phyloP scores from a whole-genome alignment of 2,797 vertebrate species.

The Phalloptychus januarius region DNA sequence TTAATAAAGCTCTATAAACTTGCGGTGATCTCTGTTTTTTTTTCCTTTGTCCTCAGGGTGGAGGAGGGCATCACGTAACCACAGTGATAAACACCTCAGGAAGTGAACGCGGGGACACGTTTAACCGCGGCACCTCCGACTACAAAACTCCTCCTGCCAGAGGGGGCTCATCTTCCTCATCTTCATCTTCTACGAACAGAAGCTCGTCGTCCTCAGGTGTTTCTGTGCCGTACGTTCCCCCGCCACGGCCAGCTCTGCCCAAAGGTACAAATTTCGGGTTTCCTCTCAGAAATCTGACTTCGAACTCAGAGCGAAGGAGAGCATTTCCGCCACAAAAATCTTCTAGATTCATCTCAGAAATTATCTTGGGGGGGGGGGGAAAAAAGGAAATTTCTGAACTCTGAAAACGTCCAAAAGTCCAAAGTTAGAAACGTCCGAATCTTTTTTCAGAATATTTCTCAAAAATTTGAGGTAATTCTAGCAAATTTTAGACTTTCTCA shows the following conservation, averaged over 20 bases:
- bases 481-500: too few relatives aligned
- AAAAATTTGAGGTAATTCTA: too few relatives aligned
- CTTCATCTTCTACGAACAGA: slow-evolving; percentile 49
- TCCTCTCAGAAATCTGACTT: neutral
- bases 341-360: too few relatives aligned
- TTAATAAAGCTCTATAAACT: neutral
- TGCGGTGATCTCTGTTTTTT: slow-evolving; percentile 4
- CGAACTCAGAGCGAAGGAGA: too few relatives aligned
- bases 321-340: too few relatives aligned
- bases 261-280: slow-evolving; percentile 67
- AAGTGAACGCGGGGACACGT: slow-evolving; percentile 65
- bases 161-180: slow-evolving; percentile 62
- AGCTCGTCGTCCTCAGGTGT: slow-evolving; percentile 55
- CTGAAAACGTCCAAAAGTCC: too few relatives aligned
- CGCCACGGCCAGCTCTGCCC: slow-evolving; percentile 68
- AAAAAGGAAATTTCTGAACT: too few relatives aligned
- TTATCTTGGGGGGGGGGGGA: too few relatives aligned
- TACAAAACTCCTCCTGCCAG: slow-evolving; percentile 18
- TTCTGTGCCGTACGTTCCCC: slow-evolving; percentile 50
- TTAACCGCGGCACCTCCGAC: slow-evolving; percentile 46
- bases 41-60: slow-evolving; percentile 35
- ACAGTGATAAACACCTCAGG: slow-evolving; percentile 48
- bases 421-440: too few relatives aligned
- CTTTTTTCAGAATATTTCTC: too few relatives aligned
- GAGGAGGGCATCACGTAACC: slow-evolving; percentile 19